These are phyloP conservation scores for Piprites chloris DNA, from an alignment of 2,113 vertebrate species.

Conservation along the genomic window DNA sequence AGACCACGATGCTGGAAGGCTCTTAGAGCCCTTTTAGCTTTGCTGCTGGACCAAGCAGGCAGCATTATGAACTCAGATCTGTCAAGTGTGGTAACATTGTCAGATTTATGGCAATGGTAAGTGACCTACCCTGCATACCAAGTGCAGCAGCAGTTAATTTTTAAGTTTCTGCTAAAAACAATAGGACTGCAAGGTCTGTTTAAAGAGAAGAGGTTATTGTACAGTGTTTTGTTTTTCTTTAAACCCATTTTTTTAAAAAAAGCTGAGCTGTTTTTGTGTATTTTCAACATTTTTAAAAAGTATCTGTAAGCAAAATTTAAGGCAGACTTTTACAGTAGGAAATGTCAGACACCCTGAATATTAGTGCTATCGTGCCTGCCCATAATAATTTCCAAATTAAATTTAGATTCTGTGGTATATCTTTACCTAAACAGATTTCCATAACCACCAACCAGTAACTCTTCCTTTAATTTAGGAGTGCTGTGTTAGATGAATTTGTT, in stretches of 20 bases:
- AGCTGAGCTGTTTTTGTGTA: neutral
- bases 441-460: slow-evolving; percentile 49
- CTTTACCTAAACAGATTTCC: slow-evolving; percentile 45
- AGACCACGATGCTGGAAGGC: neutral
- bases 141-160: neutral
- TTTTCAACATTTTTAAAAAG: neutral
- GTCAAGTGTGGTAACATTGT: neutral
- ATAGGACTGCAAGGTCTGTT: neutral
- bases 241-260: neutral
- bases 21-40: neutral
- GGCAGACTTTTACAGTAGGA: neutral
- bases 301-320: neutral
- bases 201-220: neutral
- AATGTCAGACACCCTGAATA: neutral
- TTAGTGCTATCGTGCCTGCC: neutral
- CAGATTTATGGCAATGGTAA: neutral
- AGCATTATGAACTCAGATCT: fast-evolving
- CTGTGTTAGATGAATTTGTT: slow-evolving; percentile 33
- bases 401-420: neutral
- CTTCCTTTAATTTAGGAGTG: slow-evolving; percentile 45
- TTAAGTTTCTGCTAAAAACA: neutral
- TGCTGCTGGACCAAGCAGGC: fast-evolving
- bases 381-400: slow-evolving; percentile 24
- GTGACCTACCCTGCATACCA: fast-evolving
- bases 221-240: neutral